Conservation (phyloP, 2,888 invertebrate genomes). For the Gymnoscelis rufifasciata region DNA sequence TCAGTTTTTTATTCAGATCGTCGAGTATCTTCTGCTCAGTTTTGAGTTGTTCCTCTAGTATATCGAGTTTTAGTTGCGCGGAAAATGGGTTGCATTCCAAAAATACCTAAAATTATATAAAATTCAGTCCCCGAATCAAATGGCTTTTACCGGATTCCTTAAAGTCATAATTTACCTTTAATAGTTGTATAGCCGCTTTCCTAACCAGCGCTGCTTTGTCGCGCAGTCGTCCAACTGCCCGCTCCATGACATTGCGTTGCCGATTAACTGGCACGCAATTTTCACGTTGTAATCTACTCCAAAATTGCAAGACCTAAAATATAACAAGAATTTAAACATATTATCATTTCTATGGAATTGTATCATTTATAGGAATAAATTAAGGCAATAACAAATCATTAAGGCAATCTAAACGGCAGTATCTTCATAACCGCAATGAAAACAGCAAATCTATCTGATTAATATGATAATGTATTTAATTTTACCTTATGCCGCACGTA, state of each 20-base stretch:
- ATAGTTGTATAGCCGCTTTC: constrained; percentile 88
- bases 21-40: constrained; percentile 81
- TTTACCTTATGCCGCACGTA: constrained; percentile 89
- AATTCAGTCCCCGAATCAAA: too few species aligned
- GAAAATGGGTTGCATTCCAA: constrained; percentile 92
- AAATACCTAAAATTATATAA: constrained; percentile 74
- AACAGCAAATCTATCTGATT: too few species aligned
- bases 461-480: too few species aligned
- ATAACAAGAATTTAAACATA: too few species aligned
- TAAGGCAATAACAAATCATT: too few species aligned
- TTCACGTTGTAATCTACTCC: constrained; percentile 87
- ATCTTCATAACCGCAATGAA: too few species aligned
- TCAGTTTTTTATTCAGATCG: constrained; percentile 75
- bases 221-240: constrained; percentile 83
- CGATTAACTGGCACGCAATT: constrained; percentile 87
- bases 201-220: constrained; percentile 92
- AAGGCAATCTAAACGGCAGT: too few species aligned
- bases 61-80: constrained; percentile 81
- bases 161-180: constrained; percentile 78
- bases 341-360: too few species aligned
- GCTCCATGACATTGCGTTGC: constrained; percentile 83
- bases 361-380: too few species aligned
- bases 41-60: constrained; percentile 79
- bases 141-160: too few species aligned
- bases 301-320: constrained; percentile 84